phyloP scores from a whole-genome alignment of 2,113 vertebrate species.

The Coptodon bakossiorum region DNA sequence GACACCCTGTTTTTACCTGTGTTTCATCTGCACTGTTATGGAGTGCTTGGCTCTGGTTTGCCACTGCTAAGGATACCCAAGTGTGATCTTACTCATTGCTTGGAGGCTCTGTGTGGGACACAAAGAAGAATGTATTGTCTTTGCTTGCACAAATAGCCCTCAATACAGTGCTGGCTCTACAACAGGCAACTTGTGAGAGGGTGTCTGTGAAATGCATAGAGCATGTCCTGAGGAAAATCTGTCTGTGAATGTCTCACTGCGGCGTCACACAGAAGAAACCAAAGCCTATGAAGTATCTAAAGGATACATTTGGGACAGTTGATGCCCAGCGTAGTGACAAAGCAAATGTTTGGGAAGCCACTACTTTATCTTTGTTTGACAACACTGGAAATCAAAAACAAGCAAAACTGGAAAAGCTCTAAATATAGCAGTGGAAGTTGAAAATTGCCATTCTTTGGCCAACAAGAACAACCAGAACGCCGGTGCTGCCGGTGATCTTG shows the following conservation, averaged over 20 bases:
- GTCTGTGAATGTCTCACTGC: neutral
- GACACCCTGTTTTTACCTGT: constrained; percentile 4
- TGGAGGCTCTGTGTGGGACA: constrained; percentile 15
- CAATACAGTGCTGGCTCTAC: neutral
- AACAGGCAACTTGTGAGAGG: neutral
- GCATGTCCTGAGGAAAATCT: neutral
- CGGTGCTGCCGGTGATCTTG: constrained; percentile 42
- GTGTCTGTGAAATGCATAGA: neutral
- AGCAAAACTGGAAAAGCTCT: neutral
- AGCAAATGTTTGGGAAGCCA: neutral
- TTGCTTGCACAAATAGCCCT: constrained; percentile 24
- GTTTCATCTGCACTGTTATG: neutral
- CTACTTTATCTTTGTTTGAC: neutral
- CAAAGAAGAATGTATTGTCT: constrained; percentile 10
- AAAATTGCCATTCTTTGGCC: neutral
- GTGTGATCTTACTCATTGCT: constrained; percentile 31
- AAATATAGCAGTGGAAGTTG: neutral
- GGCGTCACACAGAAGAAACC: neutral
- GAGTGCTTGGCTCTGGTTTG: constrained; percentile 29
- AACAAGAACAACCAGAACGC: neutral
- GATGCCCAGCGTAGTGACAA: neutral
- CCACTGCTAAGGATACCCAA: neutral
- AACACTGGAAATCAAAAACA: neutral
- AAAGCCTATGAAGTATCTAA: neutral
- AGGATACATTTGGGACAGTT: neutral